Evolutionary conservation across 1,140 invertebrate species (phyloP), one percentile per base, ranked within the genome.

Genomic region (Diorhabda carinulata): DNA sequence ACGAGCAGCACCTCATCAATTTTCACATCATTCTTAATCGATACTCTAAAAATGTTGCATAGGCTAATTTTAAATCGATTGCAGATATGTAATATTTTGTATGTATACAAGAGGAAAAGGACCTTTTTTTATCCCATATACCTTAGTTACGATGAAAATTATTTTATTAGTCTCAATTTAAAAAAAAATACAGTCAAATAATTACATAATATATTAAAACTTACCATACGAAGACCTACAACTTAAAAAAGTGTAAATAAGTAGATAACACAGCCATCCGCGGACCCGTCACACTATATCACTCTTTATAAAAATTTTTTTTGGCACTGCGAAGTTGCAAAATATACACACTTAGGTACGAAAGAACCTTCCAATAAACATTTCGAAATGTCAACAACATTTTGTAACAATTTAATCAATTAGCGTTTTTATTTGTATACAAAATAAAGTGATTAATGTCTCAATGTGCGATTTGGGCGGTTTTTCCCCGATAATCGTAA

Each of bases 211-310:
- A 25, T 25, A 25, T 47, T 9, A 52, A 52, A 67, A 67, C 65
- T 67, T 67, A 67, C 65, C 65, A 67, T 60, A 67, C 43, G 58
- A 10, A 60, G 65, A 67, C 65, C 65, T 67, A 67, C 25, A 52
- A 52, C 47, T 52, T 52, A 52, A 52, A 25, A 25, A 25, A 52
- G 6, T 52, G 47, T 8, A 52, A 52, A 52, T 8, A 52, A 52
- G 47, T 52, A 52, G 47, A 8, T 52, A 52, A 8, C 47, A 52
- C 47, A 52, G 47, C 47, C 47, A 52, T 52, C 47, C 64, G 57
- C 41, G 42, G 64, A 65, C 64, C 7, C 41, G 64, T 7, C 43
- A 40, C 64, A 56, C 62, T 52, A 52, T 25, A 25, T 52, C 47
- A 52, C 47, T 52, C 47, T 25, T 25, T 25, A 25, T 25, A 25